A percentile compares a stretch with the other conserved stretches of the same genome.
These are phyloP conservation scores for Neolamprologus tretocephalus DNA, from an alignment of 2,113 vertebrate species.

Conservation along the genomic window DNA sequence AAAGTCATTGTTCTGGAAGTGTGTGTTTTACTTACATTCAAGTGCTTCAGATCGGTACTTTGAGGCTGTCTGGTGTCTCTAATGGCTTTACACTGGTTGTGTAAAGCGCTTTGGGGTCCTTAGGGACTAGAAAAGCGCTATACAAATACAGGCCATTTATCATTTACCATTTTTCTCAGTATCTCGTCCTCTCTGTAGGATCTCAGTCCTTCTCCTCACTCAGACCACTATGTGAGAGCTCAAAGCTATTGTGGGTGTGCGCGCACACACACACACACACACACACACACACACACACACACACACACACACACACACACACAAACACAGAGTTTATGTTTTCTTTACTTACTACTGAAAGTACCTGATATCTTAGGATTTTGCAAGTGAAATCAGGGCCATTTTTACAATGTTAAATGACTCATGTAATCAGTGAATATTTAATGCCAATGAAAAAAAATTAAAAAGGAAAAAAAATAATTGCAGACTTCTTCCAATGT, in stretches of 20 bases:
- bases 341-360: neutral
- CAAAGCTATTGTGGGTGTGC: neutral
- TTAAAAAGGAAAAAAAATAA: neutral
- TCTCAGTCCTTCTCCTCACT: neutral
- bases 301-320: neutral
- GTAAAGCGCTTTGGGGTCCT: no score
- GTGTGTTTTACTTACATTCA: neutral
- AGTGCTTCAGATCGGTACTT: neutral
- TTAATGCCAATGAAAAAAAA: neutral
- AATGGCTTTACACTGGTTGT: neutral
- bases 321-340: neutral
- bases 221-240: neutral
- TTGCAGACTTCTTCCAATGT: neutral
- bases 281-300: neutral
- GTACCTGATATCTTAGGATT: neutral
- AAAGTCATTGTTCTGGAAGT: neutral
- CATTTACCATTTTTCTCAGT: neutral
- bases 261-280: neutral
- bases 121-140: no score
- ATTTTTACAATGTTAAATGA: neutral
- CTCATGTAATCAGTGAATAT: neutral
- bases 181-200: neutral
- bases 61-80: neutral
- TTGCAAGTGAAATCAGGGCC: neutral
- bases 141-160: no score